These are phyloP conservation scores for Dallia pectoralis DNA, from an alignment of 2,797 vertebrate genomes.

Conservation along the genomic window DNA sequence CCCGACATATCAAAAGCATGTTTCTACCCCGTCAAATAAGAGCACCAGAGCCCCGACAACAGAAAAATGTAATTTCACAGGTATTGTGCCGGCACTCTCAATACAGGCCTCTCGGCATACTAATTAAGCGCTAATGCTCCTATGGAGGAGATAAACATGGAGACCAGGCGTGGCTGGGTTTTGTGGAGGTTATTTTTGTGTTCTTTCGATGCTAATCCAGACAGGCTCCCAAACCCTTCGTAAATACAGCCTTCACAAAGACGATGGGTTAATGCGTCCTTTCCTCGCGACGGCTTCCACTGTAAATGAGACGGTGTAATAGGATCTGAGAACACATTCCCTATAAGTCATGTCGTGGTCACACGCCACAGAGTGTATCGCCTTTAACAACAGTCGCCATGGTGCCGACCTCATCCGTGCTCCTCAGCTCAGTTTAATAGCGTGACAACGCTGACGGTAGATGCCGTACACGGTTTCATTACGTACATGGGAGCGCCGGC, in stretches of 20 bases:
- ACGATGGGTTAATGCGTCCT: conserved; percentile 31
- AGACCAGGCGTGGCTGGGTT: conserved; percentile 41
- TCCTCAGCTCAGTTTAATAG: neutral
- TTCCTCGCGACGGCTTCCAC: conserved; percentile 26
- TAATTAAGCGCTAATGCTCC: conserved; percentile 46
- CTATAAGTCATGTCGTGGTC: neutral
- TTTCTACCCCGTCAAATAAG: conserved; percentile 8
- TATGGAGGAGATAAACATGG: conserved; percentile 28
- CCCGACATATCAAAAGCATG: conserved; percentile 11
- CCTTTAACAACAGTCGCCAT: neutral
- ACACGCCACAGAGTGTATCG: neutral
- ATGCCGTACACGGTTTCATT: neutral
- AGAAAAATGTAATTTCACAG: conserved; percentile 50
- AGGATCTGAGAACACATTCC: neutral
- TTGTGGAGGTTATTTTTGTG: conserved; percentile 34
- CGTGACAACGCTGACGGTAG: neutral
- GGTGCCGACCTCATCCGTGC: neutral
- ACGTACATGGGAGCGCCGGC: neutral
- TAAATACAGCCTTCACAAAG: conserved; percentile 24
- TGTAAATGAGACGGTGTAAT: conserved; percentile 21
- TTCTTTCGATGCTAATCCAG: conserved; percentile 44
- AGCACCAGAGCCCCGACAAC: conserved; percentile 22
- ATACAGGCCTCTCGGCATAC: conserved; percentile 17
- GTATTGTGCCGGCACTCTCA: conserved; percentile 36
- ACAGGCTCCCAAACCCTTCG: conserved; percentile 41